Conservation (phyloP, 2,113 vertebrate genomes). For the Enhydra lutris region DNA sequence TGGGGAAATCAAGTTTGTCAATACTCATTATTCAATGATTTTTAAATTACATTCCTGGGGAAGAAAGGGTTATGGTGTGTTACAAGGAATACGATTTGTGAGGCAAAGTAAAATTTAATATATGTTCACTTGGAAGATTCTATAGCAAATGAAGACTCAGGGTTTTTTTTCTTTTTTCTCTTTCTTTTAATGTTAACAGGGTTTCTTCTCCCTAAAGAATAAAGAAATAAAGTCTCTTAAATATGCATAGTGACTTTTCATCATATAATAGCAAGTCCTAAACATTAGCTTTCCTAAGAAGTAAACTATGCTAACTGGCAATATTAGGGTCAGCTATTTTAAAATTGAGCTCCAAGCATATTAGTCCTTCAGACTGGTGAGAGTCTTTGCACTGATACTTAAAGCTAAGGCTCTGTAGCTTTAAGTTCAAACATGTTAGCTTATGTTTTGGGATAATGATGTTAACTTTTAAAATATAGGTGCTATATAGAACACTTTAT, state of each 20-base stretch:
- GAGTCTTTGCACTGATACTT: background rate
- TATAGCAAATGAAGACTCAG: constrained; percentile 14
- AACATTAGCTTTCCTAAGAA: background rate
- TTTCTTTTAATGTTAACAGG: background rate
- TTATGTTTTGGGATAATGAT: background rate
- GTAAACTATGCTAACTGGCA: background rate
- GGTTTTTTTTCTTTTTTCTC: too few relatives aligned
- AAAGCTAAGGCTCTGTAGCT: background rate
- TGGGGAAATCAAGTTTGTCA: background rate
- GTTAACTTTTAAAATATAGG: background rate
- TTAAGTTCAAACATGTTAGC: background rate
- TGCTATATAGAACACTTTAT: background rate
- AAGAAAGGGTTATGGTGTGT: background rate
- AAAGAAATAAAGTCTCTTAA: constrained; percentile 1
- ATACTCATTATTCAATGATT: background rate
- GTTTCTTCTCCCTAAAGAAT: constrained; percentile 6
- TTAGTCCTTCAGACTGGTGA: background rate
- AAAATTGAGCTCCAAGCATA: background rate
- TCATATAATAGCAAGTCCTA: background rate
- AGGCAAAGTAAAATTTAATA: background rate
- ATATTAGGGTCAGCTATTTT: background rate
- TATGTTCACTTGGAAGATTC: background rate
- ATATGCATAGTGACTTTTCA: background rate
- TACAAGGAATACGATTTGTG: background rate
- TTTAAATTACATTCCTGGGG: background rate